Evolutionary conservation across 92 coral and sea anemone genomes (phyloP).

Genomic region (Porites divaricata): DNA sequence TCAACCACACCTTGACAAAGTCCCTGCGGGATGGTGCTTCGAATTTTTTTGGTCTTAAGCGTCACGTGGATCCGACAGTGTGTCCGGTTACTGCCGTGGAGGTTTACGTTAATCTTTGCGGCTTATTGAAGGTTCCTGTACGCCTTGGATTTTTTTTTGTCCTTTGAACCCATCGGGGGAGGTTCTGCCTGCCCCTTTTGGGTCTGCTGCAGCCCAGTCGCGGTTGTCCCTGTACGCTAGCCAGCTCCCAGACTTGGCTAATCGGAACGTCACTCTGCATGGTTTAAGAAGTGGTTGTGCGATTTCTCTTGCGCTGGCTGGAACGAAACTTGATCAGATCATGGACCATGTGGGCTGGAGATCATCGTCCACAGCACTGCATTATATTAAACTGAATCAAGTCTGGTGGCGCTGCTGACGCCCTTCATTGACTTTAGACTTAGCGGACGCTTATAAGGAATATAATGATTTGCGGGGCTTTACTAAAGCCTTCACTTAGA

Average conservation of each 20-base stretch:
- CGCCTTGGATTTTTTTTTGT: slow-evolving; percentile 11
- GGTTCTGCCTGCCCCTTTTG: slow-evolving; percentile 10
- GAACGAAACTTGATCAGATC: too few species aligned
- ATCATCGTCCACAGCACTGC: too few species aligned
- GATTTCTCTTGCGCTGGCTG: too few species aligned
- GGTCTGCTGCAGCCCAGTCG: slow-evolving; percentile 36
- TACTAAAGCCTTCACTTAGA: background rate
- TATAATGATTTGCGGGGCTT: slow-evolving; percentile 2
- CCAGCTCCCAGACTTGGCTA: slow-evolving; percentile 1
- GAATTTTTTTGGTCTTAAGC: background rate
- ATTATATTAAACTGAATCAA: too few species aligned
- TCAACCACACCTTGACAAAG: slow-evolving; percentile 31
- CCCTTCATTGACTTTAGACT: background rate
- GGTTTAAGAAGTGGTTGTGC: too few species aligned
- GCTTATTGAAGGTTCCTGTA: background rate
- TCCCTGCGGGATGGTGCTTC: background rate
- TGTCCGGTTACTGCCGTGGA: slow-evolving; percentile 1
- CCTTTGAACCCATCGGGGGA: slow-evolving; percentile 23
- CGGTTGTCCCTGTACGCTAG: slow-evolving; percentile 4
- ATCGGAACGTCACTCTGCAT: slow-evolving; percentile 15
- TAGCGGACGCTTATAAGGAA: slow-evolving; percentile 3
- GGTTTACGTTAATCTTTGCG: background rate
- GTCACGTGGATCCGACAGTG: background rate
- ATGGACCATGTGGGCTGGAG: too few species aligned
- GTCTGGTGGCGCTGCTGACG: too few species aligned